Evolutionary conservation across 2,888 invertebrate genomes (phyloP).

Genomic region (Ennomos erosarius): DNA sequence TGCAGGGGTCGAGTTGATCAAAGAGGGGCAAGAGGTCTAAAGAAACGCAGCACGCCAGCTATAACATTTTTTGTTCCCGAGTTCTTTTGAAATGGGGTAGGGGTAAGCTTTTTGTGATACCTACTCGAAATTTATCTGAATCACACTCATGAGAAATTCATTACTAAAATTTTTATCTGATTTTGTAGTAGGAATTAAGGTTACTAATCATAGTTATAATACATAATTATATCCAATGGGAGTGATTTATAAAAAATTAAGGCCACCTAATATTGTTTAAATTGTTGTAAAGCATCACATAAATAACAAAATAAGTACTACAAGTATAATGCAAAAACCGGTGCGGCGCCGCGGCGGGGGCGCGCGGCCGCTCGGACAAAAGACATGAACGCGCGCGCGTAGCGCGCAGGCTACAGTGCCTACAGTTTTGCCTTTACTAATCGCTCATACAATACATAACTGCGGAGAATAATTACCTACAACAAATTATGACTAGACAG

Average conservation of each 20-base stretch:
- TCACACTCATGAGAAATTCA: too few species aligned
- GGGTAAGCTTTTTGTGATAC: conserved; percentile 28
- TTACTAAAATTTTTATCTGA: conserved; percentile 29
- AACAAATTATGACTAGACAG: too few species aligned
- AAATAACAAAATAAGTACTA: too few species aligned
- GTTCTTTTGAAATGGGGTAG: conserved; percentile 25
- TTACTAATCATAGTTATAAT: conserved; percentile 1
- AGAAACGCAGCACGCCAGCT: conserved; percentile 36
- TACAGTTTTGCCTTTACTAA: too few species aligned
- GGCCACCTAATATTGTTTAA: neutral
- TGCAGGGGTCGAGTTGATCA: conserved; percentile 38
- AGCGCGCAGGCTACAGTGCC: too few species aligned
- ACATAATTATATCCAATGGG: conserved; percentile 1
- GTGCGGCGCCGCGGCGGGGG: too few species aligned
- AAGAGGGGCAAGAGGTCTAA: conserved; percentile 34
- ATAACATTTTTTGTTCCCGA: conserved; percentile 33
- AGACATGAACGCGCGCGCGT: conserved; percentile 58
- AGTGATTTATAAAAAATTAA: neutral
- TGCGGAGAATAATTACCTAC: too few species aligned
- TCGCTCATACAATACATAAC: too few species aligned
- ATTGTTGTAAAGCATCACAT: too few species aligned
- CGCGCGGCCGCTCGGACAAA: conserved; percentile 43
- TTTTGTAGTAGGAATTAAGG: conserved; percentile 10
- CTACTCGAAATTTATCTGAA: too few species aligned
- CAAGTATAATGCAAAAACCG: too few species aligned